A percentile compares a stretch with the other conserved stretches of the same genome.
Conservation (phyloP, 1,140 invertebrate species). For the Calephelis virginiensis region DNA sequence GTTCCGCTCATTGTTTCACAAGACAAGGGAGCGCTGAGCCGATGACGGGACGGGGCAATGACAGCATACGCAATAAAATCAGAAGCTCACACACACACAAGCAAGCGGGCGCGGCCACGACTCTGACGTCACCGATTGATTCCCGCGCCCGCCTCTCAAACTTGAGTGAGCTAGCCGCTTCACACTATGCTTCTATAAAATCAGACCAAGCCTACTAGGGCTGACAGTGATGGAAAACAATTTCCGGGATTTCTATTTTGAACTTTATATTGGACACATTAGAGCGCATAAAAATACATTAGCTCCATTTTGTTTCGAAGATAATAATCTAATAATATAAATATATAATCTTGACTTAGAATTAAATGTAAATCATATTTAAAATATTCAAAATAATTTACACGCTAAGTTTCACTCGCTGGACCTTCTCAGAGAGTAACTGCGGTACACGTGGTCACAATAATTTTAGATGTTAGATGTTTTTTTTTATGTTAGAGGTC, state of each 20-base stretch:
- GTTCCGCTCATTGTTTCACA: slow-evolving; percentile 63
- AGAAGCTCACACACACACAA: slow-evolving; percentile 37
- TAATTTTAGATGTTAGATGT: too few species aligned
- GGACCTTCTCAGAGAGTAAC: too few species aligned
- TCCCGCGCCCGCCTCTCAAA: slow-evolving; percentile 23
- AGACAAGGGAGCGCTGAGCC: slow-evolving; percentile 40
- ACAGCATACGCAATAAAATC: slow-evolving; percentile 59
- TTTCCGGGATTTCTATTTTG: background rate
- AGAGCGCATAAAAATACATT: too few species aligned
- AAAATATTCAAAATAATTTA: too few species aligned
- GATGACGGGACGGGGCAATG: slow-evolving; percentile 50
- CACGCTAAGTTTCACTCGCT: too few species aligned
- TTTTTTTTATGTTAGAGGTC: too few species aligned
- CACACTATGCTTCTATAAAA: slow-evolving; percentile 16
- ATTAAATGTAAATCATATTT: too few species aligned
- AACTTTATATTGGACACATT: too few species aligned
- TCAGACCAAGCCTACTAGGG: slow-evolving; percentile 6
- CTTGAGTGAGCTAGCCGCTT: slow-evolving; percentile 9
- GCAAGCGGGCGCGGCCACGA: slow-evolving; percentile 37
- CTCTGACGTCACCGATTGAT: slow-evolving; percentile 24
- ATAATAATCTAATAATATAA: too few species aligned
- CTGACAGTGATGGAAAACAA: background rate
- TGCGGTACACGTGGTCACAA: too few species aligned
- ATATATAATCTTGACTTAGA: too few species aligned
- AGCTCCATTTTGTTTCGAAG: too few species aligned